Evolutionary conservation across 2,113 vertebrate species (phyloP), one percentile per base, ranked within the genome.

Genomic region (Cyanoliseus patagonus): DNA sequence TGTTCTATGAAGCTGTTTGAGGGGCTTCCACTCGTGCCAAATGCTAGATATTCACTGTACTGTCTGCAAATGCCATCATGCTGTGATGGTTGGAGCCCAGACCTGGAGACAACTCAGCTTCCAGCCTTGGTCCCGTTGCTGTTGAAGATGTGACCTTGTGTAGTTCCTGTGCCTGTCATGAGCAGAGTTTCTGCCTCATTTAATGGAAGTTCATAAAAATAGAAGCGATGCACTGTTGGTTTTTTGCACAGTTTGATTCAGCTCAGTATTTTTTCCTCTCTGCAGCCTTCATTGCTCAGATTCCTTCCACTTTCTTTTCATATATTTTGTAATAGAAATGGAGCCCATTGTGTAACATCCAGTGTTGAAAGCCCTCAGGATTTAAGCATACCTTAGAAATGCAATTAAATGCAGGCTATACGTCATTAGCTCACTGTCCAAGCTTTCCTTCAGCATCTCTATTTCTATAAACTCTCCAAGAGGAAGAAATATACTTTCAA

Each of bases 151-250:
- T 79, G 87, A 91, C 90, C 87, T 80, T 69, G 81, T 35, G 27
- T 42, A 79, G 74, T 69, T 92, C 69, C 62, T 37, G 6, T 52
- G 20, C 41, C 81, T 79, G 64, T 76, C 76, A 42, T 3, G 24
- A 70, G 64, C 72, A 53, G 55, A 6, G 2, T 91, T 95, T 96
- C 80, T 18, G 3, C 77, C 55, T 61, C 78, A n/a, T 87, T 82
- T 76, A 68, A 42, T 37, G n/a, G 27, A 62, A 57, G 4, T 18
- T 69, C 70, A 52, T 87, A 79, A 87, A 86, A 94, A 62, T 3
- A 73, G 39, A 11, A 49, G 23, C 84, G 59, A 16, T 66, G 8
- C 52, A 17, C 37, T 79, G n/a, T 1, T 68, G 33, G 2, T 4
- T 68, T 89, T 85, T 41, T 41, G 7, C 57, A 51, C 35, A 49